Percentiles rank a stretch among this genome's conserved stretches.
These are phyloP conservation scores for Vicugna pacos DNA, from an alignment of 2,113 vertebrate species.

Conservation along the genomic window DNA sequence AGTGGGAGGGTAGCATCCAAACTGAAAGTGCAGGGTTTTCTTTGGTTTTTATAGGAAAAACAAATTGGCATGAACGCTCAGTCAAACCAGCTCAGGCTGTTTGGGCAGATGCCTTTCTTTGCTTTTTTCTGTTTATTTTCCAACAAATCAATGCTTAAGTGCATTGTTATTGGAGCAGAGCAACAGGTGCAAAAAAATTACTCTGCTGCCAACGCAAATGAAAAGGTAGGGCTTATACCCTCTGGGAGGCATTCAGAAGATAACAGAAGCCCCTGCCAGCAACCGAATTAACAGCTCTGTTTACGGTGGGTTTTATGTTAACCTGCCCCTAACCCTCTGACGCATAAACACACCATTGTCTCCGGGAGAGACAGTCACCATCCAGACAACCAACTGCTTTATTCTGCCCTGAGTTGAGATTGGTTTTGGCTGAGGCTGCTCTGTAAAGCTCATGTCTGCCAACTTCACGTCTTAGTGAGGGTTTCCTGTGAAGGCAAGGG, in stretches of 20 bases:
- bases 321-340: constrained; percentile 80
- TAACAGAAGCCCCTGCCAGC: constrained; percentile 88
- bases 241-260: constrained; percentile 88
- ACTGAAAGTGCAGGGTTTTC: constrained; percentile 73
- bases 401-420: constrained; percentile 49
- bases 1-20: constrained; percentile 54
- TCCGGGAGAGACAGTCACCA: constrained; percentile 49
- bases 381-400: constrained; percentile 72
- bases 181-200: constrained; percentile 90
- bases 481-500: constrained; percentile 49
- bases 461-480: constrained; percentile 8
- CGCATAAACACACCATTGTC: constrained; percentile 89
- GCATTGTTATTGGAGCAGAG: constrained; percentile 87
- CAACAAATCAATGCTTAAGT: constrained; percentile 90
- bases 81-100: constrained; percentile 86
- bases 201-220: constrained; percentile 89
- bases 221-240: constrained; percentile 87
- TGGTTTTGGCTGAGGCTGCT: constrained; percentile 70
- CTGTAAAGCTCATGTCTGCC: constrained; percentile 63
- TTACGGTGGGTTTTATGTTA: constrained; percentile 87
- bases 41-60: constrained; percentile 84
- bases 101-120: constrained; percentile 89
- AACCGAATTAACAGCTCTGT: constrained; percentile 88
- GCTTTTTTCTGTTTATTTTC: constrained; percentile 90
- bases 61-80: constrained; percentile 74